These are phyloP conservation scores for Remorina albescens DNA, from an alignment of 2,797 vertebrate genomes.

Conservation along the genomic window DNA sequence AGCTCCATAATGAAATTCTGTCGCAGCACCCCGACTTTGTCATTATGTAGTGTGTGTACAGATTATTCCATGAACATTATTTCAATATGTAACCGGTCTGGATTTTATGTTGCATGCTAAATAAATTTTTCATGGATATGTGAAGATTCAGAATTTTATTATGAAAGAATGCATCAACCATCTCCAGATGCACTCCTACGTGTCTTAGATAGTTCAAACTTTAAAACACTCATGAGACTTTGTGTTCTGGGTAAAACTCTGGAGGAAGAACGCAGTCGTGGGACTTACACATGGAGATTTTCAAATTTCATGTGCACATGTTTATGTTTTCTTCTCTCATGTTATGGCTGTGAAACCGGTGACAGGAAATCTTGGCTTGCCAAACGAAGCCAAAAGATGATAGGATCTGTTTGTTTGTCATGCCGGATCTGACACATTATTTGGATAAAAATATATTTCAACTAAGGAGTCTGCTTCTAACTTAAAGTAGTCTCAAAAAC, in stretches of 20 bases:
- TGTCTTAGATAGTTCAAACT: not conserved
- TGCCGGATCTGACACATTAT: not conserved
- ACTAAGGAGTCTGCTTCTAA: not conserved
- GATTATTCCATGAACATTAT: not conserved
- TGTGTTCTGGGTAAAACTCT: constrained; percentile 4
- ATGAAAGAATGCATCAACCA: not conserved
- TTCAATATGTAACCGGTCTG: not conserved
- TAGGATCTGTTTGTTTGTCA: not conserved
- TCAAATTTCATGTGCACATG: not conserved
- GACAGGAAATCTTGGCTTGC: not conserved
- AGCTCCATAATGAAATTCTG: too few relatives aligned
- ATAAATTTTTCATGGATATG: not conserved
- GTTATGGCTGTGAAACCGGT: constrained; percentile 15
- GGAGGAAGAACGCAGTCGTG: not conserved
- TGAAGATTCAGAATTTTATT: not conserved
- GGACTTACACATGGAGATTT: too few relatives aligned
- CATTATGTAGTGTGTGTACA: not conserved
- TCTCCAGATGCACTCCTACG: not conserved
- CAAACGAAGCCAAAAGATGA: not conserved
- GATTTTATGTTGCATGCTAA: not conserved
- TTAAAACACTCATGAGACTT: not conserved
- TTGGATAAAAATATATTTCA: not conserved
- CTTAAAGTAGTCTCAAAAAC: not conserved
- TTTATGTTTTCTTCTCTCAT: constrained; percentile 18
- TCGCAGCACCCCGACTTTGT: not conserved